A percentile compares a stretch with the other conserved stretches of the same genome.
Evolutionary conservation across 1,140 invertebrate species (phyloP).

Genomic region (Oryzaephilus surinamensis): DNA sequence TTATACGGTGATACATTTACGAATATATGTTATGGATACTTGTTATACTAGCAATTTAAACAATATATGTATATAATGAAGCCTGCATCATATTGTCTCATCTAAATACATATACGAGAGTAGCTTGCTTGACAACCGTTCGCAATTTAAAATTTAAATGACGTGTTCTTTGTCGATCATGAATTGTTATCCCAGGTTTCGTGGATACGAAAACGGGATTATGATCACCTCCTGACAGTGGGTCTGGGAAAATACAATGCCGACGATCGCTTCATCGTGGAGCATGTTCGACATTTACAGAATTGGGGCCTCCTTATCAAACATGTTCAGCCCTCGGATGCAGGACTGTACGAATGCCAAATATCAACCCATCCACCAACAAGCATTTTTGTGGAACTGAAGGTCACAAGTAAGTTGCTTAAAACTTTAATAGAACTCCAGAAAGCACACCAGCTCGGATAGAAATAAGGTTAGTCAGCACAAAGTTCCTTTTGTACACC

Average conservation of each 20-base stretch:
- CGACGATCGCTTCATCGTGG: conserved; percentile 66
- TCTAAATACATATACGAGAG: too few relatives aligned
- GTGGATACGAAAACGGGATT: conserved; percentile 58
- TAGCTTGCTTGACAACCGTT: too few relatives aligned
- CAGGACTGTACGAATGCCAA: conserved; percentile 72
- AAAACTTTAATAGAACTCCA: background rate
- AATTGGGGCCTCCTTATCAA: conserved; percentile 67
- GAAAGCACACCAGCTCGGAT: too few relatives aligned
- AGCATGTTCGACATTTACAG: conserved; percentile 62
- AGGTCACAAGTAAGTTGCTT: conserved; percentile 61
- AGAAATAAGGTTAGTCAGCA: too few relatives aligned
- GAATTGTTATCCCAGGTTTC: conserved; percentile 57
- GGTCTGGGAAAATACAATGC: conserved; percentile 60
- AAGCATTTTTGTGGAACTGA: conserved; percentile 62
- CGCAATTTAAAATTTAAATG: too few relatives aligned
- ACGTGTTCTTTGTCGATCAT: too few relatives aligned
- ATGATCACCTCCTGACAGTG: conserved; percentile 59
- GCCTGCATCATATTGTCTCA: too few relatives aligned
- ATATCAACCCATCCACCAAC: conserved; percentile 68
- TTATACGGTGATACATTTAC: too few relatives aligned
- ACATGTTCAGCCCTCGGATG: conserved; percentile 56
- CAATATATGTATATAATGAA: too few relatives aligned
- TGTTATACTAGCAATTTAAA: too few relatives aligned
- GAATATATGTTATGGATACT: too few relatives aligned
- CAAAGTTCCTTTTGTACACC: too few relatives aligned